Percentiles rank a stretch among this genome's conserved stretches.
phyloP scores from a whole-genome alignment of 2,888 invertebrate genomes.

The Standfussiana lucernea region DNA sequence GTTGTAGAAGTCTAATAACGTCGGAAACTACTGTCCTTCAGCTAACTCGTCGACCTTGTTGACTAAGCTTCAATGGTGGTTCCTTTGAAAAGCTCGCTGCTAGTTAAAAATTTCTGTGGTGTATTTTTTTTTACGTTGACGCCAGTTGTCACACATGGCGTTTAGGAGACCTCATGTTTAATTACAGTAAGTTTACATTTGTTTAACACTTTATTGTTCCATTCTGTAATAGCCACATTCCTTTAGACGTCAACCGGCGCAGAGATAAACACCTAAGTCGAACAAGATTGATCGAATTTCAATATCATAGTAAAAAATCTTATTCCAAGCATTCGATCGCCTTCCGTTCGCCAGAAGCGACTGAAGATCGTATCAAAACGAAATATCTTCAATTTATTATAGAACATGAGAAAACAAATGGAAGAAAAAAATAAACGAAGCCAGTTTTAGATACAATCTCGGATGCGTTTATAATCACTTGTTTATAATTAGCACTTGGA shows the following conservation, averaged over 20 bases:
- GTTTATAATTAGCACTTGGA: constrained; percentile 37
- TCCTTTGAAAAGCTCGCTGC: too few species aligned
- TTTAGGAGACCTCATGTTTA: too few species aligned
- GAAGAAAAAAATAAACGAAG: constrained; percentile 23
- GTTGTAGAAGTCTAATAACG: too few species aligned
- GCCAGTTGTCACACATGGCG: too few species aligned
- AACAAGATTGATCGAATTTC: constrained; percentile 40
- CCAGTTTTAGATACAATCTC: constrained; percentile 46
- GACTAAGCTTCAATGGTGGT: too few species aligned
- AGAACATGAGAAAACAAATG: constrained; percentile 34
- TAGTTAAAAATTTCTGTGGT: too few species aligned
- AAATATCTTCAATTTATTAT: constrained; percentile 32
- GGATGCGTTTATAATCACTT: constrained; percentile 35
- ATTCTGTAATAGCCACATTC: not conserved
- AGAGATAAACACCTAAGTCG: constrained; percentile 19
- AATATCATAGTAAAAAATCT: constrained; percentile 15
- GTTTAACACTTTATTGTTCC: too few species aligned
- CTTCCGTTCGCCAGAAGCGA: constrained; percentile 5
- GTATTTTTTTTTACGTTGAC: too few species aligned
- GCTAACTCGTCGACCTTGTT: too few species aligned
- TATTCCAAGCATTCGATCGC: constrained; percentile 23
- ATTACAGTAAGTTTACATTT: too few species aligned
- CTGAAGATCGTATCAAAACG: constrained; percentile 29
- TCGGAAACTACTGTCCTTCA: too few species aligned
- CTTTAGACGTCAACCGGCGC: not conserved